Conservation (phyloP, 2,797 vertebrate genomes). For the Mus spretus region DNA sequence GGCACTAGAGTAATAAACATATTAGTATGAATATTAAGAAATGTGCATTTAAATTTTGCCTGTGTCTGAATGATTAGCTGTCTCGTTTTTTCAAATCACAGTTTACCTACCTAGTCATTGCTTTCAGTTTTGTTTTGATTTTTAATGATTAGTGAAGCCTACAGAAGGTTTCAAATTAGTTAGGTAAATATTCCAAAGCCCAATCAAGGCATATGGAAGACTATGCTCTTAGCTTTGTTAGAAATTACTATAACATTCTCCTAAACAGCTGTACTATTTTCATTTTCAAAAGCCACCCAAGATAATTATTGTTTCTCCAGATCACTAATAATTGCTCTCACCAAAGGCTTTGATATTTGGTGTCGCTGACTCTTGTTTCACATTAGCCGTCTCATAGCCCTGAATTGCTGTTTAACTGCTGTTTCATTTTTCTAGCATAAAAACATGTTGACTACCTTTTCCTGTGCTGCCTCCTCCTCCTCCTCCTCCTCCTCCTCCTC, state of each 20-base stretch:
- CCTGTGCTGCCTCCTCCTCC: not conserved
- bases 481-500: not conserved
- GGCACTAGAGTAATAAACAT: not conserved
- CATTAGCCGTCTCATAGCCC: not conserved
- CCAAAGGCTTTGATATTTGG: not conserved
- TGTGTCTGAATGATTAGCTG: not conserved
- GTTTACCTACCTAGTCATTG: not conserved
- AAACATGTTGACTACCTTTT: no score
- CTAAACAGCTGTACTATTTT: not conserved
- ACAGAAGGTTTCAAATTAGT: not conserved
- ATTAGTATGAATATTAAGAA: not conserved
- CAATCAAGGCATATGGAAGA: not conserved
- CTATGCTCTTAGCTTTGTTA: not conserved
- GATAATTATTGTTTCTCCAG: not conserved
- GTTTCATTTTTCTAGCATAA: no score
- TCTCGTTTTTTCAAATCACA: not conserved
- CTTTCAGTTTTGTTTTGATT: not conserved
- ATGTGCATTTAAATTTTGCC: not conserved
- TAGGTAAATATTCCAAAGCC: not conserved
- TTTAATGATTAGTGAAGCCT: not conserved
- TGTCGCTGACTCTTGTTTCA: not conserved
- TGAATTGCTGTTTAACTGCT: no score
- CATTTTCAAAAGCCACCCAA: not conserved
- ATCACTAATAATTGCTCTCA: not conserved
- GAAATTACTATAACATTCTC: not conserved